Conservation (phyloP, 2,113 vertebrate species). For the Suncus etruscus region DNA sequence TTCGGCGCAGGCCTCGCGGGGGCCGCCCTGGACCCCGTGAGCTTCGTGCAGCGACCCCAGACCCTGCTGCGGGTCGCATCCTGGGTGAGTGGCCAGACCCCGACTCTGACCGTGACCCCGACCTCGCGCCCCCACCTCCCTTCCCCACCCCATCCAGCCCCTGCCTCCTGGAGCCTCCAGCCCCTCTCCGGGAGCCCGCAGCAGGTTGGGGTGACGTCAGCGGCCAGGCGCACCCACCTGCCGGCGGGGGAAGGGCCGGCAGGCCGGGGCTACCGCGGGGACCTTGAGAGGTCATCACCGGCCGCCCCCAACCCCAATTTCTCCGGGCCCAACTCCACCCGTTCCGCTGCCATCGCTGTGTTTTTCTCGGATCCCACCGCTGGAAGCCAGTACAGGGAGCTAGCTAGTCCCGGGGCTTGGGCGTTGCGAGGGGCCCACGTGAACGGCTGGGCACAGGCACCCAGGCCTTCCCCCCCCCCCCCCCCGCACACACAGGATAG, state of each 20-base stretch:
- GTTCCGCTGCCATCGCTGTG: background rate
- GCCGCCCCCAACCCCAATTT: background rate
- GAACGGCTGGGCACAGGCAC: too few species aligned
- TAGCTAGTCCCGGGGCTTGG: background rate
- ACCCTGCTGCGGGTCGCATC: constrained; percentile 93
- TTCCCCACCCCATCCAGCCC: background rate
- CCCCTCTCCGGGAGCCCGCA: constrained; percentile 62
- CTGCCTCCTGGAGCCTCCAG: too few species aligned
- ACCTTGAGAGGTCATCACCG: constrained; percentile 75
- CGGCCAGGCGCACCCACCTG: constrained; percentile 78
- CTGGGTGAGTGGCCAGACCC: constrained; percentile 91
- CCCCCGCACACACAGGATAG: too few species aligned
- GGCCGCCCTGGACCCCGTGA: constrained; percentile 91
- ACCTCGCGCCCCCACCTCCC: constrained; percentile 3
- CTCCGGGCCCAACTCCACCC: background rate
- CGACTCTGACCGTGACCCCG: background rate
- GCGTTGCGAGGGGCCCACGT: too few species aligned
- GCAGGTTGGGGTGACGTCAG: constrained; percentile 80
- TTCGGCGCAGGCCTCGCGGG: constrained; percentile 96
- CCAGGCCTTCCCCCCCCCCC: too few species aligned
- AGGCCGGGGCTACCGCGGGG: background rate
- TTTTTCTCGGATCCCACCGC: background rate
- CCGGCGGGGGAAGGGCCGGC: constrained; percentile 57
- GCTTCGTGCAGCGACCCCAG: constrained; percentile 94
- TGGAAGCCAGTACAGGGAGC: background rate